phyloP scores from a whole-genome alignment of 2,888 invertebrate genomes.

The Osedax fenrisi region DNA sequence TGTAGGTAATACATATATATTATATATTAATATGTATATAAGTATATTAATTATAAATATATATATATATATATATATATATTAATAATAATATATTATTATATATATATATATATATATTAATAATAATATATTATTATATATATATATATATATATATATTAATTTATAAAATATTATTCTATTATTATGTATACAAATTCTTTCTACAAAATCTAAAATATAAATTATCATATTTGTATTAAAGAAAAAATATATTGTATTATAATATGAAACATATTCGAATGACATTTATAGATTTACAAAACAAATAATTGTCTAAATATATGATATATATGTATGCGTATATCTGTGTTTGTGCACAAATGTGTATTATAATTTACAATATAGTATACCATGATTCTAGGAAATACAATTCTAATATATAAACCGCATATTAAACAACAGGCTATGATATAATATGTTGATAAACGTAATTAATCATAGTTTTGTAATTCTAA shows the following conservation, averaged over 20 bases:
- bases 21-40: slow-evolving; percentile 7
- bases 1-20: no score
- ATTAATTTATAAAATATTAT: background rate
- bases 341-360: slow-evolving; percentile 27
- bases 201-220: no score
- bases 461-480: no score
- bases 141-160: slow-evolving; percentile 28
- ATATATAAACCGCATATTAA: no score
- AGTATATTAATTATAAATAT: background rate
- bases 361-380: slow-evolving; percentile 19
- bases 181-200: no score
- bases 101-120: slow-evolving; percentile 30
- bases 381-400: slow-evolving; percentile 6
- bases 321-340: slow-evolving; percentile 24
- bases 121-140: slow-evolving; percentile 16
- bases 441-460: no score
- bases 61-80: slow-evolving; percentile 17
- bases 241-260: background rate
- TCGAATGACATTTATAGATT: background rate
- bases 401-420: no score
- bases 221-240: slow-evolving; percentile 13
- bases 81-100: slow-evolving; percentile 23
- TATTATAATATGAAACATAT: background rate
- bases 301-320: slow-evolving; percentile 24
- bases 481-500: no score